Percentiles rank a stretch among this genome's conserved stretches.
Conservation (phyloP, 2,113 vertebrate genomes). For the Rhombomys opimus region DNA sequence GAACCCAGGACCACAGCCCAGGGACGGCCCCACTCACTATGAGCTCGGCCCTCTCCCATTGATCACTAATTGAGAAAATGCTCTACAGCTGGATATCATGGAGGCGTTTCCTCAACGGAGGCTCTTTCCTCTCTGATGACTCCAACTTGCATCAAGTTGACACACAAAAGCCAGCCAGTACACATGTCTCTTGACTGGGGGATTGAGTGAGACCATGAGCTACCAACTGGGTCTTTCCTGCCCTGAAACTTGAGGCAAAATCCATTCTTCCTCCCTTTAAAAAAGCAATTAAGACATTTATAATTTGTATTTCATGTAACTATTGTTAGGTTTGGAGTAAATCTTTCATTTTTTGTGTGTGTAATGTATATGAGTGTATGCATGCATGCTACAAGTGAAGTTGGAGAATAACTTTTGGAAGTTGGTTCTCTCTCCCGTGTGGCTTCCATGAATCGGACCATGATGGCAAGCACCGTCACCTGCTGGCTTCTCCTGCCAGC, state of each 20-base stretch:
- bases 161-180: neutral
- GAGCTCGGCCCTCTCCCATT: neutral
- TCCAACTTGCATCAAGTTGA: neutral
- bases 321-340: neutral
- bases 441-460: neutral
- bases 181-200: neutral
- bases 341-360: neutral
- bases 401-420: neutral
- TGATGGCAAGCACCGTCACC: no score
- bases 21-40: neutral
- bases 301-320: neutral
- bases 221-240: neutral
- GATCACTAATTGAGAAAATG: neutral
- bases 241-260: neutral
- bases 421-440: neutral
- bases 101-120: neutral
- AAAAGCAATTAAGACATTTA: neutral
- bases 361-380: neutral
- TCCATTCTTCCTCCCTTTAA: neutral
- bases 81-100: neutral
- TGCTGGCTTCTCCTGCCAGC: neutral
- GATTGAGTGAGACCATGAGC: neutral
- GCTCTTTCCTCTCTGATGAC: neutral
- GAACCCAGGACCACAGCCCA: neutral
- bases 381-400: neutral